Evolutionary conservation across 2,113 vertebrate genomes (phyloP), one percentile per base, ranked within the genome.

Genomic region (Pangasianodon hypophthalmus): DNA sequence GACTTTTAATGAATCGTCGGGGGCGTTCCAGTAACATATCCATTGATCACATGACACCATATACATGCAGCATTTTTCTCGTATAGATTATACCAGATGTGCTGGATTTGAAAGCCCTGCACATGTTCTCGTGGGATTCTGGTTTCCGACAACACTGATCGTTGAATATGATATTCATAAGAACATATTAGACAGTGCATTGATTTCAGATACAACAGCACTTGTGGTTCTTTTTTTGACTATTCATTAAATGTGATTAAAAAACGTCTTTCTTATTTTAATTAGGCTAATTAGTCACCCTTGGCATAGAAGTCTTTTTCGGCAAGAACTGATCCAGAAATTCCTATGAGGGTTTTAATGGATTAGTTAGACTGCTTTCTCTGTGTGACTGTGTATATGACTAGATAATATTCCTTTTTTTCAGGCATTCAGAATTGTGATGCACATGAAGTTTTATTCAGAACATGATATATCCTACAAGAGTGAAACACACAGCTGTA

Each of bases 211-310:
- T 64, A 86, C 60, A 71, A 86, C 48, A n/a, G 48, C 84, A 50
- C 16, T 69, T 86, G 60, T 62, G 44, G 44, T 86, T 69, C 29
- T 86, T 64, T 86, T 48, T 86, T 46, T 75, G 6, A 67, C 24
- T 85, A 67, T 50, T 85, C 44, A 67, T 67, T 48, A 32, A 88
- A 90, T 52, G 54, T 85, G 54, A 85, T 89, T 85, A 21, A 64
- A 85, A 14, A 77, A 75, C 58, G 50, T 44, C 48, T 86, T 48
- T 54, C 67, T 86, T 73, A 54, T 86, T 48, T 41, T 86, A 85
- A 89, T 89, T 77, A 37, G 56, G 19, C 71, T 79, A 79, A 89
- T 89, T 89, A 80, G 71, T 48, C 37, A 83, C 67, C 58, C 26
- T 21, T 77, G 82, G 69, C 82, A 24, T 50, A 50, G 13, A 79